phyloP scores from a whole-genome alignment of 2,797 vertebrate genomes.

The Pipistrellus pipistrellus region DNA sequence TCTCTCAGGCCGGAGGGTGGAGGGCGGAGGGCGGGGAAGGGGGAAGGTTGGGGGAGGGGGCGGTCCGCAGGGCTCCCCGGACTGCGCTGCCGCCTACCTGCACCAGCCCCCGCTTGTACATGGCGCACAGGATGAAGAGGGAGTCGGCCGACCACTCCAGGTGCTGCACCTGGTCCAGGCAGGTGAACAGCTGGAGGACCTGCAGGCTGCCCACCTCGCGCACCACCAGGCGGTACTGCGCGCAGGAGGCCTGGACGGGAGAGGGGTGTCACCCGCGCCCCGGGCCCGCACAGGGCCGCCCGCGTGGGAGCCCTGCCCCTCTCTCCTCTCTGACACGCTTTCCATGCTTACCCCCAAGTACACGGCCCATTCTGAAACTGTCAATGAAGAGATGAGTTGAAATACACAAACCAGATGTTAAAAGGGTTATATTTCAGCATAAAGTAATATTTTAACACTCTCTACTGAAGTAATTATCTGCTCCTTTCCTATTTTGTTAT shows the following conservation, averaged over 20 bases:
- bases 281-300: too few relatives aligned
- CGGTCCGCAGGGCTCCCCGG: too few relatives aligned
- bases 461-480: too few relatives aligned
- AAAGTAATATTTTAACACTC: background rate
- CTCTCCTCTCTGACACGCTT: accelerated
- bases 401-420: background rate
- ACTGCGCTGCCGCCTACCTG: background rate
- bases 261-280: too few relatives aligned
- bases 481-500: background rate
- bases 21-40: too few relatives aligned
- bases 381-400: background rate
- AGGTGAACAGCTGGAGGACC: conserved; percentile 95
- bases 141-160: conserved; percentile 98
- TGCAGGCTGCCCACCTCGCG: conserved; percentile 93
- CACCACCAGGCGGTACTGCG: conserved; percentile 95
- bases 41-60: background rate
- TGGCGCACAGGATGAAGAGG: conserved; percentile 96
- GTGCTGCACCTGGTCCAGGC: conserved; percentile 95
- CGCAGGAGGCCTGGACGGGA: conserved; percentile 92
- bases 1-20: background rate
- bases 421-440: background rate
- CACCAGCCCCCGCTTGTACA: conserved; percentile 96
- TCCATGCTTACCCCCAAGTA: accelerated
- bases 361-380: background rate
- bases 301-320: accelerated